These are phyloP conservation scores for Porphyrio hochstetteri DNA, from an alignment of 2,113 vertebrate species.

Conservation along the genomic window DNA sequence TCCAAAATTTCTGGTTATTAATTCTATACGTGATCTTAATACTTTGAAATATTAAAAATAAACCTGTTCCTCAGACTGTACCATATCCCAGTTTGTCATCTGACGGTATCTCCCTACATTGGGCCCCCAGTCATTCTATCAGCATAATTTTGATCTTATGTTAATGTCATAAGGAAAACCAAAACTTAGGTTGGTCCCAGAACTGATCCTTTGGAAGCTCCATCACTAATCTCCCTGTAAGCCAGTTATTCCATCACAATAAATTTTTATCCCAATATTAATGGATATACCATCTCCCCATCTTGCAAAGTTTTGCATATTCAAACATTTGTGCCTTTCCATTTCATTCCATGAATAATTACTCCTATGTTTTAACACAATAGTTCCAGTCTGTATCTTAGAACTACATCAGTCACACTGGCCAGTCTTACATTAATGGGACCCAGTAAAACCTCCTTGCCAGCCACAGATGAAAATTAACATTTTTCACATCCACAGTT, in stretches of 20 bases:
- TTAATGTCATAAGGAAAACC: not conserved
- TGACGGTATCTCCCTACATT: not conserved
- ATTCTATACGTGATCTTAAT: not conserved
- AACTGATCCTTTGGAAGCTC: not conserved
- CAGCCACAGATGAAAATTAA: not conserved
- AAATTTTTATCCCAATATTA: not conserved
- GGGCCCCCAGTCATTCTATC: not conserved
- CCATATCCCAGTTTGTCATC: not conserved
- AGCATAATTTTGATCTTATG: not conserved
- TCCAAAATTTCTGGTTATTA: not conserved
- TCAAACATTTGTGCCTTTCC: not conserved
- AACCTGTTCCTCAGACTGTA: not conserved
- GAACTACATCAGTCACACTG: not conserved
- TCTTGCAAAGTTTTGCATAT: not conserved
- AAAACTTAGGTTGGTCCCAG: not conserved
- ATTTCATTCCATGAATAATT: not conserved
- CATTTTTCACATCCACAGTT: not conserved
- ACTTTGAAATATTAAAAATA: not conserved
- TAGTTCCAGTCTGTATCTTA: not conserved
- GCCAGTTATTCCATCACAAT: not conserved
- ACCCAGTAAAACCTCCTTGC: not conserved
- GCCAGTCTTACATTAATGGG: not conserved
- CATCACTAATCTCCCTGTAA: not conserved
- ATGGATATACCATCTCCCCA: not conserved
- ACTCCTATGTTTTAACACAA: not conserved